Conservation (phyloP, 2,888 invertebrate species). For the Aporophyla lueneburgensis region DNA sequence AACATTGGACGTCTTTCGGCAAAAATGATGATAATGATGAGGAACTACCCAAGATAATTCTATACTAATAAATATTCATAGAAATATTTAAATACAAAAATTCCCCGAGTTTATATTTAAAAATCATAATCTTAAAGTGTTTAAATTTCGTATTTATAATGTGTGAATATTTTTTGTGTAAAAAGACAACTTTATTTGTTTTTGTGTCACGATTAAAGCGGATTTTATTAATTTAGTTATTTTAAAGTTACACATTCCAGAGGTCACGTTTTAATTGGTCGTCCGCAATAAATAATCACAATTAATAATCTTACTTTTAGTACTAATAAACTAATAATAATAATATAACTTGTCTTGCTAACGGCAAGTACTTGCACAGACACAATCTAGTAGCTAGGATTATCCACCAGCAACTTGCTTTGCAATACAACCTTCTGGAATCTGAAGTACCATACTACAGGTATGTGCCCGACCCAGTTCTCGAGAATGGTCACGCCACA, state of each 20-base stretch:
- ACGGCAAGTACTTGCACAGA: too few species aligned
- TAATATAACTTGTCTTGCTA: too few species aligned
- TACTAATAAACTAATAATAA: too few species aligned
- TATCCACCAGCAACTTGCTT: too few species aligned
- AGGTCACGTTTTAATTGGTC: background rate
- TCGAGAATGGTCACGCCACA: too few species aligned
- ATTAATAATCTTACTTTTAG: background rate
- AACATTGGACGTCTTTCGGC: too few species aligned
- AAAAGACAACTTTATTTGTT: background rate
- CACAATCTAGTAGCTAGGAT: too few species aligned
- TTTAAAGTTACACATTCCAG: background rate
- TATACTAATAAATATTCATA: slow-evolving; percentile 36
- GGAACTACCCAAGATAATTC: background rate
- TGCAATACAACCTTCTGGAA: too few species aligned
- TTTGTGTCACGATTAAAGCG: too few species aligned
- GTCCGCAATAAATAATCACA: background rate
- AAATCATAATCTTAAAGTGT: background rate
- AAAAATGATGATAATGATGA: too few species aligned
- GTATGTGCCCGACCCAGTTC: too few species aligned
- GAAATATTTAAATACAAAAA: slow-evolving; percentile 17
- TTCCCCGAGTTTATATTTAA: slow-evolving; percentile 10
- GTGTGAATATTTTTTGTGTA: slow-evolving; percentile 2
- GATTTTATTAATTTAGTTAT: background rate
- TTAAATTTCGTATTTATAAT: slow-evolving; percentile 8
- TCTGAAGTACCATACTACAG: too few species aligned